Percentiles rank a stretch among this genome's conserved stretches.
Evolutionary conservation across 2,888 invertebrate species (phyloP).

Genomic region (Gnatocerus cornutus): DNA sequence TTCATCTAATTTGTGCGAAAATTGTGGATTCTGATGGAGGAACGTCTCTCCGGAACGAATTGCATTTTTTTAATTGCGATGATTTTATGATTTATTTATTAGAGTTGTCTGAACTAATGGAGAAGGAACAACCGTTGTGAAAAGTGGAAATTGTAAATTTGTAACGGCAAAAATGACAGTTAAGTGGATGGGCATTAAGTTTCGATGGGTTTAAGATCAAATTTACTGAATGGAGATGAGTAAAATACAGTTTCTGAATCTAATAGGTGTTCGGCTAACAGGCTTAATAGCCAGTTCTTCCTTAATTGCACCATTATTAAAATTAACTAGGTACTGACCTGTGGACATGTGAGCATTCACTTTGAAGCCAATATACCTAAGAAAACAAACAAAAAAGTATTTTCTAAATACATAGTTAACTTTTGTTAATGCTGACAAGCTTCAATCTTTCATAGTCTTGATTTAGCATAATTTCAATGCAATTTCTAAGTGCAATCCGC

Average conservation of each 20-base stretch:
- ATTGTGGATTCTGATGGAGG: not conserved
- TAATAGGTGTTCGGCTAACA: slow-evolving; percentile 4
- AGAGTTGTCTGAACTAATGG: slow-evolving; percentile 12
- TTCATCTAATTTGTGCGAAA: slow-evolving; percentile 25
- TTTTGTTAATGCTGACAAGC: no score
- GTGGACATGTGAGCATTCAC: not conserved
- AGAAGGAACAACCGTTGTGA: slow-evolving; percentile 25
- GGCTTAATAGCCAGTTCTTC: not conserved
- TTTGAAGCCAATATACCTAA: no score
- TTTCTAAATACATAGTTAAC: no score
- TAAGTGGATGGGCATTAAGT: not conserved
- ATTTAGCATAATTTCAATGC: no score
- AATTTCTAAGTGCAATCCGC: no score
- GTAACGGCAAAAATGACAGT: slow-evolving; percentile 29
- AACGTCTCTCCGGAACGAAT: slow-evolving; percentile 22
- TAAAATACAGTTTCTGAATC: slow-evolving; percentile 2
- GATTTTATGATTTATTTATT: slow-evolving; percentile 32
- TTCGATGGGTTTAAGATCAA: not conserved
- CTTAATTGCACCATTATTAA: not conserved
- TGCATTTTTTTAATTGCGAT: slow-evolving; percentile 22
- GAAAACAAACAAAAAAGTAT: no score
- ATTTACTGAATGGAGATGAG: slow-evolving; percentile 15
- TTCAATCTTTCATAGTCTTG: no score
- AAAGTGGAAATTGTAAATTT: slow-evolving; percentile 27
- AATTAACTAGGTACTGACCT: not conserved